Conservation (phyloP, 2,797 vertebrate species). For the Cichlasoma orientale region DNA sequence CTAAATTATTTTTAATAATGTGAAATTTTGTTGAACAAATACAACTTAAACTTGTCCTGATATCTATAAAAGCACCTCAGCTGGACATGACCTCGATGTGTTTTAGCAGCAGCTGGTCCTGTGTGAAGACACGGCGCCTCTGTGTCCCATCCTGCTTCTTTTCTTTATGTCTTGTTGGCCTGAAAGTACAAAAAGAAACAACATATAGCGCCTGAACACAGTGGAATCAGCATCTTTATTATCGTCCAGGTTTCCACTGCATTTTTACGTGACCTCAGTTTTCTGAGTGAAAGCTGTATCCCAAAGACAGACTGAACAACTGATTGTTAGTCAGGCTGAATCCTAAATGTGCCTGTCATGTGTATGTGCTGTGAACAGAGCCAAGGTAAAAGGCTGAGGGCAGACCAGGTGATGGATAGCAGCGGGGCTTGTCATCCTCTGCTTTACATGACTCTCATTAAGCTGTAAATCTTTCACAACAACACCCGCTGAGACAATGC, state of each 20-base stretch:
- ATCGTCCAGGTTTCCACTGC: not conserved
- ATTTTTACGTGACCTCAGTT: not conserved
- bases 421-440: conserved; percentile 55
- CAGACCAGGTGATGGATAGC: conserved; percentile 80
- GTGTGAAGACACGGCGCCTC: not conserved
- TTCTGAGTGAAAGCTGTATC: not conserved
- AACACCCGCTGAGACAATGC: conserved; percentile 75
- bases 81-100: not conserved
- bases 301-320: not conserved
- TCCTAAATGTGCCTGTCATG: conserved; percentile 60
- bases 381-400: conserved; percentile 40
- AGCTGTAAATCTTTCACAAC: conserved; percentile 85
- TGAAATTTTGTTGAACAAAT: not conserved
- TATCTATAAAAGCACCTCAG: not conserved
- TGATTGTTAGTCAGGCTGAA: not conserved
- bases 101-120: not conserved
- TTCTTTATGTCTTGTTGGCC: not conserved
- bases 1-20: not conserved
- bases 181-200: not conserved
- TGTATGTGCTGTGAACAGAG: conserved; percentile 56
- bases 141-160: not conserved
- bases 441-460: conserved; percentile 72
- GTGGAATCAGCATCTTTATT: not conserved
- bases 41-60: not conserved
- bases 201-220: not conserved